A percentile compares a stretch with the other conserved stretches of the same genome.
These are phyloP conservation scores for Idaea biselata DNA, from an alignment of 2,888 invertebrate species.

Conservation along the genomic window DNA sequence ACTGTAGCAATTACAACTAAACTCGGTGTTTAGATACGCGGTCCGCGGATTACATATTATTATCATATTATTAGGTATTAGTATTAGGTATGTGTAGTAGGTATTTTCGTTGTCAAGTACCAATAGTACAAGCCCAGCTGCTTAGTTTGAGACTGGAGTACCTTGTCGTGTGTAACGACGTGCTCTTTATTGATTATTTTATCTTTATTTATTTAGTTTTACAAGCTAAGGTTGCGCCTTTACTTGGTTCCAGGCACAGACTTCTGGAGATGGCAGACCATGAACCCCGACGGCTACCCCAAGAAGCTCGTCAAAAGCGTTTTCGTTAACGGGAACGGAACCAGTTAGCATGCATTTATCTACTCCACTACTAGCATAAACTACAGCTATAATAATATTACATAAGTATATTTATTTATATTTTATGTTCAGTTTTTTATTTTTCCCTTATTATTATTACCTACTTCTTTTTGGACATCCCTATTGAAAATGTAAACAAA, in stretches of 20 bases:
- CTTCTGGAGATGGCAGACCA: slow-evolving; percentile 96
- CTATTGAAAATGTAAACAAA: not conserved
- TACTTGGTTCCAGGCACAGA: slow-evolving; percentile 83
- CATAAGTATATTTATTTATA: slow-evolving; percentile 13
- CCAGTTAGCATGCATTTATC: slow-evolving; percentile 52
- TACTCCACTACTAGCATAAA: slow-evolving; percentile 2
- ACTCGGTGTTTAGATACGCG: no score
- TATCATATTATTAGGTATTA: no score
- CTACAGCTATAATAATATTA: not conserved
- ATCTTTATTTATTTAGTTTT: slow-evolving; percentile 8
- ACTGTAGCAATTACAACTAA: no score
- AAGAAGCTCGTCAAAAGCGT: slow-evolving; percentile 61
- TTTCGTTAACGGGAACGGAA: slow-evolving; percentile 70
- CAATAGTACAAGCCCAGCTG: no score
- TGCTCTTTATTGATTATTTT: no score
- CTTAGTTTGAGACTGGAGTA: no score
- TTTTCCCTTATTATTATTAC: not conserved
- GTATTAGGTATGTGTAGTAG: no score
- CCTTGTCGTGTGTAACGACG: no score
- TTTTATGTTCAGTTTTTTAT: not conserved
- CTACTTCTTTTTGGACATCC: not conserved
- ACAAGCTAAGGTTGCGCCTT: not conserved
- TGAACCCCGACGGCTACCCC: slow-evolving; percentile 93
- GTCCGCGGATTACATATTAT: no score
- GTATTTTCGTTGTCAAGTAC: no score